Evolutionary conservation across 2,888 invertebrate genomes (phyloP), one percentile per base, ranked within the genome.

Genomic region (Autographa gamma): DNA sequence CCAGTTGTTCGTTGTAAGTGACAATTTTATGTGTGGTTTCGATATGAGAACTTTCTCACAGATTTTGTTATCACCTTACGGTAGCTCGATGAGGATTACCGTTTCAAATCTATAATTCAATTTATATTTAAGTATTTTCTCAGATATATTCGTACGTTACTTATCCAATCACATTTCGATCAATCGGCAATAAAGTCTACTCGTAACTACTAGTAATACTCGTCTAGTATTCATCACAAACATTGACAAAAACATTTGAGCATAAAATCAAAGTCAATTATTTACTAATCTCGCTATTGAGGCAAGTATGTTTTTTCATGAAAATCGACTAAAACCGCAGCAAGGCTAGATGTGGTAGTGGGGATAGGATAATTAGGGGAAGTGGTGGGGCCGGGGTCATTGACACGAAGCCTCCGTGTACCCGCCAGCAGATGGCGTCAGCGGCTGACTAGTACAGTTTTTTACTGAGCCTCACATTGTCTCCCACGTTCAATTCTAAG

Each of bases 281-380:
- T 66, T 68, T 41, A 59, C 69, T 69, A 65, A 59, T 69, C 32
- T 72, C 31, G 32, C 56, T 60, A 38, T 58, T 61, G 54, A 25
- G n/a, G 63, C 70, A 71, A 43, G 63, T 71, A 75, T 60, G 76
- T 77, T 85, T 85, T 85, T 82, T 83, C 76, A 86, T 82, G 83
- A 84, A 88, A 88, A 86, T 86, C 80, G 70, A 72, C 84, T 81
- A 82, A 89, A 89, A 91, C 91, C 90, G 86, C 91, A 90, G 83
- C 74, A 81, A 75, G 67, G 76, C 85, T 83, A 80, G 82, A 84
- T 80, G 77, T 74, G 77, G 81, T 77, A 80, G 86, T 83, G 82
- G 83, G 86, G 86, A 87, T 88, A 89, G 90, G 88, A 88, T 92
- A 91, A 93, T 93, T 92, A 92, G 90, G 86, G 87, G 88, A 85